A percentile compares a stretch with the other conserved stretches of the same genome.
These are phyloP conservation scores for Hydrophis major DNA, from an alignment of 2,797 vertebrate species.

Conservation along the genomic window DNA sequence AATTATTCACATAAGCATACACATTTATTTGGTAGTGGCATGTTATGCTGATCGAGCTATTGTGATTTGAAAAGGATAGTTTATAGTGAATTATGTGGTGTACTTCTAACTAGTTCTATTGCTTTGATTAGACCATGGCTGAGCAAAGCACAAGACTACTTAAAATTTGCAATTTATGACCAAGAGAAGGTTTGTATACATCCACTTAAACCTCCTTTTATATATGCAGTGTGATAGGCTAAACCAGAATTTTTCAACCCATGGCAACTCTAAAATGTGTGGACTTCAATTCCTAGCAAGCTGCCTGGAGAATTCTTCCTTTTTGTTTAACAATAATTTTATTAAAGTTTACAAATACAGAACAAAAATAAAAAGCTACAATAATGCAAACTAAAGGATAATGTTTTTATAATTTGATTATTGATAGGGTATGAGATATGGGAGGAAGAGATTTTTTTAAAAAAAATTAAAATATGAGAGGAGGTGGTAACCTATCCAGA, in stretches of 20 bases:
- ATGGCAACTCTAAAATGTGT: background rate
- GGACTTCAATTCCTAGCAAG: background rate
- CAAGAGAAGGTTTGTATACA: background rate
- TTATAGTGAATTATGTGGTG: background rate
- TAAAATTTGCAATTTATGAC: background rate
- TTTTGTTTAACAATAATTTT: background rate
- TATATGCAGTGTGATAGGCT: background rate
- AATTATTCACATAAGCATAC: background rate
- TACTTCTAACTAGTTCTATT: background rate
- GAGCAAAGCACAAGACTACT: background rate
- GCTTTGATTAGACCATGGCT: background rate
- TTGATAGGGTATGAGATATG: background rate
- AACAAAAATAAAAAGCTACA: background rate
- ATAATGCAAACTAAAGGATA: background rate
- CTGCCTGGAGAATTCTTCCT: background rate
- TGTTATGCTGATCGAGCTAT: background rate
- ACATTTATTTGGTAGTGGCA: background rate
- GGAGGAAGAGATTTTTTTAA: background rate
- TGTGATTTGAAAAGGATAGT: background rate
- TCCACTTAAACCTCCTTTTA: background rate
- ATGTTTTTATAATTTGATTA: background rate
- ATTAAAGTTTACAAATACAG: background rate
- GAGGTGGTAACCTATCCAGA: background rate
- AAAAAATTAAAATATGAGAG: background rate
- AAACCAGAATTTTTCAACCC: background rate